These are phyloP conservation scores for Odontamblyopus rebecca DNA, from an alignment of 2,797 vertebrate genomes.

Conservation along the genomic window DNA sequence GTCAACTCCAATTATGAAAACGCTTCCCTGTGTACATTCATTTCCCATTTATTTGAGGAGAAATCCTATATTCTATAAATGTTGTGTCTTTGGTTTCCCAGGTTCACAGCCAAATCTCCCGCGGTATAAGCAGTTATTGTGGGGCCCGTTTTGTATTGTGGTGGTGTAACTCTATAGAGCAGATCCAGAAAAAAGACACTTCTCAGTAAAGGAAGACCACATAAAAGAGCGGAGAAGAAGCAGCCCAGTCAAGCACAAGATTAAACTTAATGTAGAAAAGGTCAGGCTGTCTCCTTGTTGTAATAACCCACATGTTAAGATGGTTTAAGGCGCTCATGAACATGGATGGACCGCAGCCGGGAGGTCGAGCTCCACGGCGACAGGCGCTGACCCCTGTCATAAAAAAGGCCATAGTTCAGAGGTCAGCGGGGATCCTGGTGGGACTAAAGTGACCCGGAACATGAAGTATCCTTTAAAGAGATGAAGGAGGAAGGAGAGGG, in stretches of 20 bases:
- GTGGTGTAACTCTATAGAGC: conserved; percentile 58
- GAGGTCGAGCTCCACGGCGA: conserved; percentile 65
- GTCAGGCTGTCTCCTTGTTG: conserved; percentile 35
- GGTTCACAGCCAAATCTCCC: conserved; percentile 34
- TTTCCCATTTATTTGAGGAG: conserved; percentile 23
- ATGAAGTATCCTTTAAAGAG: conserved; percentile 56
- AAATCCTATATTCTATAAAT: conserved; percentile 42
- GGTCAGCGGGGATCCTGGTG: conserved; percentile 52
- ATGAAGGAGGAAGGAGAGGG: conserved; percentile 16
- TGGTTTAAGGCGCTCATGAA: conserved; percentile 28
- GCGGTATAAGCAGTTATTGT: conserved; percentile 49
- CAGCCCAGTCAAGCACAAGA: conserved; percentile 34
- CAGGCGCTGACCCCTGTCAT: conserved; percentile 63
- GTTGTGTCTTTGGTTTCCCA: conserved; percentile 38
- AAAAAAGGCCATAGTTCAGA: conserved; percentile 68
- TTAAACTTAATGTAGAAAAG: conserved; percentile 48
- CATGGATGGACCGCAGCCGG: conserved; percentile 44
- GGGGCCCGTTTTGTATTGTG: conserved; percentile 52
- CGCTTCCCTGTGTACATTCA: conserved; percentile 25
- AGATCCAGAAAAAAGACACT: conserved; percentile 33
- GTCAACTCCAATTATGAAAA: conserved; percentile 23
- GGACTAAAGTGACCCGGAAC: conserved; percentile 60
- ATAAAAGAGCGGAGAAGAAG: conserved; percentile 37
- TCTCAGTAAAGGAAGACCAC: conserved; percentile 1
- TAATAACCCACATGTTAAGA: conserved; percentile 39